A percentile compares a stretch with the other conserved stretches of the same genome.
These are phyloP conservation scores for Dysmachus trigonus DNA, from an alignment of 2,888 invertebrate genomes.

Conservation along the genomic window DNA sequence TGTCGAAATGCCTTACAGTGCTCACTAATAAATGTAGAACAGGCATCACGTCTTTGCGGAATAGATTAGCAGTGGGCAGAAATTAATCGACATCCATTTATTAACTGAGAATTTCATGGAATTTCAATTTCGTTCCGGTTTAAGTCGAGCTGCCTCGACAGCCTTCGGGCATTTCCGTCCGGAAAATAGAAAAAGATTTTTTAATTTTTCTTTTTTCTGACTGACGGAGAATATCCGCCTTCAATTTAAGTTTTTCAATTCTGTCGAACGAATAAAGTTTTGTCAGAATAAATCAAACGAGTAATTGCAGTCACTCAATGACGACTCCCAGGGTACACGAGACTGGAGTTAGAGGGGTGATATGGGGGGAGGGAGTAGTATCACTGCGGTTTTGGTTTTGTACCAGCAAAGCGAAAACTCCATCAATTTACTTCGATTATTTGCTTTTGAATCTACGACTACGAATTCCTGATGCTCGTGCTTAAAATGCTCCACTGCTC, in stretches of 20 bases:
- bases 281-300: conserved; percentile 16
- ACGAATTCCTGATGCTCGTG: background rate
- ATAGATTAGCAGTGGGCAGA: background rate
- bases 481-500: background rate
- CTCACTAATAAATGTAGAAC: background rate
- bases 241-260: conserved; percentile 16
- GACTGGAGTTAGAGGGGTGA: background rate
- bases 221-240: background rate
- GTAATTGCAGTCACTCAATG: conserved; percentile 13
- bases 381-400: background rate
- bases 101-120: background rate
- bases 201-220: background rate
- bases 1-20: background rate
- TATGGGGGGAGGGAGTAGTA: background rate
- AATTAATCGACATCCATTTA: background rate
- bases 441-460: background rate
- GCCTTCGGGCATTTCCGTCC: background rate
- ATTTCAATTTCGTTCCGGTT: background rate
- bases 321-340: background rate
- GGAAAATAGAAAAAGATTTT: background rate
- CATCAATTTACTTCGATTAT: conserved; percentile 8
- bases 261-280: conserved; percentile 19
- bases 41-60: background rate
- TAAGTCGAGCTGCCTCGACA: background rate
- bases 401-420: conserved; percentile 7